These are phyloP conservation scores for Orthosia incerta DNA, from an alignment of 2,888 invertebrate species.

Conservation along the genomic window DNA sequence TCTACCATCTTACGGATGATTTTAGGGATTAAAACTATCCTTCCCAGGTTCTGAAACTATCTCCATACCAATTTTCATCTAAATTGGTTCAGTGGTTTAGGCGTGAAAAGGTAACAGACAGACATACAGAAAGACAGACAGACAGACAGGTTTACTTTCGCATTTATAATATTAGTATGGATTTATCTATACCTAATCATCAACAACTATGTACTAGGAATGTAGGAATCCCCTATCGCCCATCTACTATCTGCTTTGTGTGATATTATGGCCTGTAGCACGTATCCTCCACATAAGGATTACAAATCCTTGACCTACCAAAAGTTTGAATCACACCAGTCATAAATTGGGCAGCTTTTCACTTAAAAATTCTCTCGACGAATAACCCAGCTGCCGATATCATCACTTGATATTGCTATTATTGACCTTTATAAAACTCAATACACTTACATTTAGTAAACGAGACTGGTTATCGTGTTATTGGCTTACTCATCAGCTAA, in stretches of 20 bases:
- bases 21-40: too few relatives aligned
- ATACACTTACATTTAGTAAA: conserved; percentile 44
- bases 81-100: too few relatives aligned
- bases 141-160: too few relatives aligned
- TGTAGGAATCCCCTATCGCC: neutral
- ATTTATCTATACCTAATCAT: neutral
- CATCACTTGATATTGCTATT: neutral
- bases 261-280: neutral
- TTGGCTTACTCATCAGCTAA: conserved; percentile 64
- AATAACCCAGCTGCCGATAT: neutral
- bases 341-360: neutral
- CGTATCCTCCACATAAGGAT: neutral
- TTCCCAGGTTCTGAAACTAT: too few relatives aligned
- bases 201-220: neutral
- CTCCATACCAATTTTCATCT: too few relatives aligned
- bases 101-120: too few relatives aligned
- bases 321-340: neutral
- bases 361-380: neutral
- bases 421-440: conserved; percentile 24
- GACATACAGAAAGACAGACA: too few relatives aligned
- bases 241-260: neutral
- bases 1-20: too few relatives aligned
- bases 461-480: conserved; percentile 59
- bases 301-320: conserved; percentile 22
- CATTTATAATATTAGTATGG: too few relatives aligned